Evolutionary conservation across 2,888 invertebrate species (phyloP).

Genomic region (Tetragonisca angustula): DNA sequence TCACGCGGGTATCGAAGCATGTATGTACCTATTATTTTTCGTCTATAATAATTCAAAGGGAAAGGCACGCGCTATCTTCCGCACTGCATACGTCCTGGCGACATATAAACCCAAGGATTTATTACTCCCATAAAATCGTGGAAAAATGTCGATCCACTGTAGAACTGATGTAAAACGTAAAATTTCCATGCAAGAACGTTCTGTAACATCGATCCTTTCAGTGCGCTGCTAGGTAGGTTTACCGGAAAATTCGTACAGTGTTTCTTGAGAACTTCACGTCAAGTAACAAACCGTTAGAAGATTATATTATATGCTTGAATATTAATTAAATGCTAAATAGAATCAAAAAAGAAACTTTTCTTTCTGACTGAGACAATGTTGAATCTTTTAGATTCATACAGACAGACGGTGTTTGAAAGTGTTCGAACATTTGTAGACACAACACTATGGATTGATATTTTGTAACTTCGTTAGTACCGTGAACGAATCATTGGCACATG

Average conservation of each 20-base stretch:
- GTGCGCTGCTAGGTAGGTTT: background rate
- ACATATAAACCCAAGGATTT: slow-evolving; percentile 38
- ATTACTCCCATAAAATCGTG: slow-evolving; percentile 18
- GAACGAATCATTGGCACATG: too few relatives aligned
- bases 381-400: too few relatives aligned
- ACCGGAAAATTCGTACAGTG: background rate
- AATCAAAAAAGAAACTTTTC: too few relatives aligned
- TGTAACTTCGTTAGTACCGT: too few relatives aligned
- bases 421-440: too few relatives aligned
- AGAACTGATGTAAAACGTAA: background rate
- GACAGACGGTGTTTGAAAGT: too few relatives aligned
- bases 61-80: slow-evolving; percentile 31
- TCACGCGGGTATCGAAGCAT: slow-evolving; percentile 8
- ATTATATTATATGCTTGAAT: too few relatives aligned
- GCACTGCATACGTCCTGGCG: slow-evolving; percentile 6
- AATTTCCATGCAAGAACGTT: background rate
- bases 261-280: background rate
- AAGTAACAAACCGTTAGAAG: background rate
- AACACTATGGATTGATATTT: too few relatives aligned
- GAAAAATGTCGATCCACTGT: slow-evolving; percentile 12
- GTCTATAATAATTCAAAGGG: slow-evolving; percentile 32
- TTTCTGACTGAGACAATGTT: too few relatives aligned
- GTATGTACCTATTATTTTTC: slow-evolving; percentile 18
- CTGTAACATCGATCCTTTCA: background rate
- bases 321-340: too few relatives aligned